Conservation (phyloP, 2,888 invertebrate genomes). For the Hirtodrosophila trivittata region DNA sequence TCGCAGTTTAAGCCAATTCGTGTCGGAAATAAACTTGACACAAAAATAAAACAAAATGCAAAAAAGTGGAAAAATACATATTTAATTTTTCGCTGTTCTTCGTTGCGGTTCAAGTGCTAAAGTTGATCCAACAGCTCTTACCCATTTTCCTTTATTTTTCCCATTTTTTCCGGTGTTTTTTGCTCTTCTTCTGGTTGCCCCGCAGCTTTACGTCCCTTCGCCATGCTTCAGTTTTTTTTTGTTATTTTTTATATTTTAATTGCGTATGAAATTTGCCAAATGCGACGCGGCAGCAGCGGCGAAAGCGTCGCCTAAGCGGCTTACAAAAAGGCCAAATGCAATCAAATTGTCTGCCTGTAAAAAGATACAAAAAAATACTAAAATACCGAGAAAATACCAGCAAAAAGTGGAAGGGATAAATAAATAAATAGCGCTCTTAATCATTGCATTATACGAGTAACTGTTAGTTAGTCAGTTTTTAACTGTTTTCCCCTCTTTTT, state of each 20-base stretch:
- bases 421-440: conserved; percentile 56
- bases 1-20: conserved; percentile 9
- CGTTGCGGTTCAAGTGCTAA: conserved; percentile 19
- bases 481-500: neutral
- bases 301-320: conserved; percentile 56
- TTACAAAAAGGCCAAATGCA: conserved; percentile 49
- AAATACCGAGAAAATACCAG: neutral
- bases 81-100: conserved; percentile 22
- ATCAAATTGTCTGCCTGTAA: conserved; percentile 31
- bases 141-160: neutral
- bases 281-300: conserved; percentile 13
- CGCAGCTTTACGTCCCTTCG: conserved; percentile 28
- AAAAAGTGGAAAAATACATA: conserved; percentile 17
- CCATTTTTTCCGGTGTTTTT: conserved; percentile 2
- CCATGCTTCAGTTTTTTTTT: conserved; percentile 58
- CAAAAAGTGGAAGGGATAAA: conserved; percentile 42
- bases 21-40: conserved; percentile 11
- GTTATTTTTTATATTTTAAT: conserved; percentile 49
- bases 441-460: conserved; percentile 41
- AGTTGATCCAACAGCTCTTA: conserved; percentile 21
- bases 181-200: conserved; percentile 18
- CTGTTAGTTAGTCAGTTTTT: conserved; percentile 35
- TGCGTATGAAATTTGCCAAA: conserved; percentile 51
- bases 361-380: conserved; percentile 6
- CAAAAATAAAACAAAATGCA: conserved; percentile 2